These are phyloP conservation scores for Lamproptera curius DNA, from an alignment of 2,888 invertebrate species.

Conservation along the genomic window DNA sequence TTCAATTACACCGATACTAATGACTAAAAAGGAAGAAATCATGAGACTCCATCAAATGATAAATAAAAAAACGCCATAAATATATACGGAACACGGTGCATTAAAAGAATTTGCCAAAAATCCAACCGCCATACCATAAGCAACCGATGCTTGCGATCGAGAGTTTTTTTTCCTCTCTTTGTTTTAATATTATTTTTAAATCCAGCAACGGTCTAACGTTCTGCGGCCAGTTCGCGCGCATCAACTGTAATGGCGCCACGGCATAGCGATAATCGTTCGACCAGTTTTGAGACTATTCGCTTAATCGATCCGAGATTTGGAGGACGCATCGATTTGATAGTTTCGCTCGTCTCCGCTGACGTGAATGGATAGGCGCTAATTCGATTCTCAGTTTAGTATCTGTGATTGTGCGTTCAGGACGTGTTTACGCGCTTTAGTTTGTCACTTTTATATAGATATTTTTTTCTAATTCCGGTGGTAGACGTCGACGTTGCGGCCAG, in stretches of 20 bases:
- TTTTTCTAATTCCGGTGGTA: conserved; percentile 22
- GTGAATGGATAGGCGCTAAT: conserved; percentile 28
- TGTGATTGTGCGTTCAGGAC: conserved; percentile 59
- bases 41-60: too few species aligned
- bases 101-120: conserved; percentile 37
- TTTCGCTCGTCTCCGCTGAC: conserved; percentile 31
- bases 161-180: conserved; percentile 45
- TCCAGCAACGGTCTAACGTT: conserved; percentile 67
- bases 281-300: conserved; percentile 41
- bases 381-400: conserved; percentile 53
- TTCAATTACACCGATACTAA: not conserved
- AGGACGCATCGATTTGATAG: conserved; percentile 40
- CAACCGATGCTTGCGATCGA: conserved; percentile 41
- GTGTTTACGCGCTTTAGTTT: conserved; percentile 36
- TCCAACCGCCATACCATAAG: conserved; percentile 45
- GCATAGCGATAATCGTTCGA: conserved; percentile 35
- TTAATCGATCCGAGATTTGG: conserved; percentile 45
- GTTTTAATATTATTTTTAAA: conserved; percentile 56
- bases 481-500: conserved; percentile 21
- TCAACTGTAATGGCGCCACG: conserved; percentile 48
- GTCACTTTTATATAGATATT: conserved; percentile 23
- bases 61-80: too few species aligned
- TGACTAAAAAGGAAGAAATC: too few species aligned
- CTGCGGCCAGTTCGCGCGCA: conserved; percentile 38
- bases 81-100: conserved; percentile 42